These are phyloP conservation scores for Batillaria attramentaria DNA, from an alignment of 1,140 invertebrate species.

Conservation along the genomic window DNA sequence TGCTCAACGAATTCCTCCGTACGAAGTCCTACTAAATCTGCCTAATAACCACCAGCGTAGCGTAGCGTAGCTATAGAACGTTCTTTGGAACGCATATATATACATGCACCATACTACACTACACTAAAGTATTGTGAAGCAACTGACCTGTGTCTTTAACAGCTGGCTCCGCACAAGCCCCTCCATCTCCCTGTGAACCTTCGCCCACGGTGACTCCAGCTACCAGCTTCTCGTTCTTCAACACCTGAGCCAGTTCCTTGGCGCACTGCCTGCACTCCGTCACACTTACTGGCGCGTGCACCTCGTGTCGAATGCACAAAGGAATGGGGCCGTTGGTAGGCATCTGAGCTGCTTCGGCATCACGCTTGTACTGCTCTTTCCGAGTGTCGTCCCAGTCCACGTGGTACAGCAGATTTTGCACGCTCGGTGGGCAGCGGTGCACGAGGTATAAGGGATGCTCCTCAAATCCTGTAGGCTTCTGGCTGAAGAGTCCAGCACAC, in stretches of 20 bases:
- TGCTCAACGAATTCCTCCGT: too few species aligned
- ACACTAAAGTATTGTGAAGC: too few species aligned
- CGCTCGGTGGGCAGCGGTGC: slow-evolving; percentile 12
- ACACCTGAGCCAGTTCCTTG: not conserved
- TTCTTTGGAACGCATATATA: too few species aligned
- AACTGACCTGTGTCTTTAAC: too few species aligned
- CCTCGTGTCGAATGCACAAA: slow-evolving; percentile 13
- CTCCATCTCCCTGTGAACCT: too few species aligned
- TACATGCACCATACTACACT: too few species aligned
- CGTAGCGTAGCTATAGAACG: too few species aligned
- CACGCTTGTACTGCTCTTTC: slow-evolving; percentile 11
- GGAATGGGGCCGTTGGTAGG: slow-evolving; percentile 17
- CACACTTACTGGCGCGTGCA: not conserved
- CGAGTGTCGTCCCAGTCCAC: slow-evolving; percentile 22
- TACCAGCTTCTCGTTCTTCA: not conserved
- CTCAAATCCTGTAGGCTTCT: not conserved
- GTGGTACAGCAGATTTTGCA: slow-evolving; percentile 19
- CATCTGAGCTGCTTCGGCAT: slow-evolving; percentile 11
- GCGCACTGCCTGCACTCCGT: slow-evolving; percentile 13
- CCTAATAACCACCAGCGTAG: too few species aligned
- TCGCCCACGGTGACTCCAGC: not conserved
- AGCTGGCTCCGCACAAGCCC: too few species aligned
- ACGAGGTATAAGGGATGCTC: not conserved
- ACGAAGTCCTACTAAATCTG: too few species aligned
- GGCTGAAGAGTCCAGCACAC: slow-evolving; percentile 22